These are phyloP conservation scores for Himalopsyche tibetana DNA, from an alignment of 2,888 invertebrate genomes.

Conservation along the genomic window DNA sequence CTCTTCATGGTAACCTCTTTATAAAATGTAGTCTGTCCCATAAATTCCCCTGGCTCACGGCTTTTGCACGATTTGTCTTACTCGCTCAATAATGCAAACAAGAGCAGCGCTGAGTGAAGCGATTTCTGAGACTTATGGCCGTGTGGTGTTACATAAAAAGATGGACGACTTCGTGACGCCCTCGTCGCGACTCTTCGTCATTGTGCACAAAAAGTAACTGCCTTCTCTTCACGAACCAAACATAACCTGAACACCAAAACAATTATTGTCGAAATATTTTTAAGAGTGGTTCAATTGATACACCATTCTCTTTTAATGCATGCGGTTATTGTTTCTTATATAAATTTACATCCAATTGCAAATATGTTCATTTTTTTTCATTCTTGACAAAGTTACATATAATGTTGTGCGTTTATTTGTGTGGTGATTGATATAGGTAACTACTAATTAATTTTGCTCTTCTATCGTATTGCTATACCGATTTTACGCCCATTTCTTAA, in stretches of 20 bases:
- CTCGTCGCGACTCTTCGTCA: slow-evolving; percentile 43
- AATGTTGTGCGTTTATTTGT: too few species aligned
- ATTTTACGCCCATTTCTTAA: too few species aligned
- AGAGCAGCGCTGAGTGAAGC: slow-evolving; percentile 37
- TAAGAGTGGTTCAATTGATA: too few species aligned
- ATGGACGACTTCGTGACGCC: slow-evolving; percentile 62
- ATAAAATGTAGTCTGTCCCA: not conserved
- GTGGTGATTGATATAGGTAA: too few species aligned
- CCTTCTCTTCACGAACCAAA: slow-evolving; percentile 58
- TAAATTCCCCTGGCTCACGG: slow-evolving; percentile 29
- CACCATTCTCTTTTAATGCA: too few species aligned
- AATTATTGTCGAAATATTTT: not conserved
- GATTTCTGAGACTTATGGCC: slow-evolving; percentile 25
- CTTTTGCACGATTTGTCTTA: slow-evolving; percentile 57
- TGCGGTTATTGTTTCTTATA: too few species aligned
- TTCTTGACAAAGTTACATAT: too few species aligned
- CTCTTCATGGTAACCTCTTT: not conserved
- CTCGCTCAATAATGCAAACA: slow-evolving; percentile 37
- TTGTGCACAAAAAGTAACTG: slow-evolving; percentile 52
- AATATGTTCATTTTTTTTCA: too few species aligned
- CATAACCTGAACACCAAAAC: slow-evolving; percentile 44
- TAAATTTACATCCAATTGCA: too few species aligned
- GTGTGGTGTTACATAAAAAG: slow-evolving; percentile 61
- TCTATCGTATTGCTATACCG: too few species aligned
- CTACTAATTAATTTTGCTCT: too few species aligned